Conservation (phyloP, 1,140 invertebrate species). For the Catajapyx aquilonaris region DNA sequence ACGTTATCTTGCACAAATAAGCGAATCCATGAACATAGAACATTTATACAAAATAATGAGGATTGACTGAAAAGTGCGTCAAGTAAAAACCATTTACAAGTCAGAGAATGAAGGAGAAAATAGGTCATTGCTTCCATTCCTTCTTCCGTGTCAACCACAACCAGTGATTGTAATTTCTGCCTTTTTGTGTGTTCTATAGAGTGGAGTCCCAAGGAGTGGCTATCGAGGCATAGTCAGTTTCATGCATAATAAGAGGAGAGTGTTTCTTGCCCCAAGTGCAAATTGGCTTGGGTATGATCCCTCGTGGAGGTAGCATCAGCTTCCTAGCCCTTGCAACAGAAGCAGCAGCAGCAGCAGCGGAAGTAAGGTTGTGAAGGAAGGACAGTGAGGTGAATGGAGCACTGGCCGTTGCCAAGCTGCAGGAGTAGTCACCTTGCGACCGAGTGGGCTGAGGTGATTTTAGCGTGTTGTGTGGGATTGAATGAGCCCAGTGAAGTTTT, state of each 20-base stretch:
- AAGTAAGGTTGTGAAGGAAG: too few species aligned
- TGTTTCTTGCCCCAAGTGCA: constrained; percentile 66
- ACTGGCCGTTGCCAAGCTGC: too few species aligned
- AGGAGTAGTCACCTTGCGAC: too few species aligned
- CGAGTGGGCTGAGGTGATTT: too few species aligned
- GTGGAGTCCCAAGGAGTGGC: constrained; percentile 83
- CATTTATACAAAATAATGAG: background rate
- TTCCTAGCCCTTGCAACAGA: too few species aligned
- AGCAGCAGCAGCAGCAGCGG: too few species aligned
- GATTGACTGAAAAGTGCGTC: background rate
- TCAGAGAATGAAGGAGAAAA: background rate
- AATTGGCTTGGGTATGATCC: constrained; percentile 82
- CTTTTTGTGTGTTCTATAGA: constrained; percentile 37
- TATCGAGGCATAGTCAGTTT: constrained; percentile 85
- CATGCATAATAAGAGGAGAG: constrained; percentile 53
- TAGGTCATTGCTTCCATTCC: background rate
- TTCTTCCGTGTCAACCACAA: constrained; percentile 3
- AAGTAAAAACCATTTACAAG: background rate
- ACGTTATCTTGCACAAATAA: background rate
- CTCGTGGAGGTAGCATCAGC: constrained; percentile 70
- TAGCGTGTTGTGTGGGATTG: too few species aligned
- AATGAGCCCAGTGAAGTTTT: too few species aligned
- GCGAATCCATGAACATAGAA: constrained; percentile 1
- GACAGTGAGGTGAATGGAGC: too few species aligned
- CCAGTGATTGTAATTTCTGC: too few species aligned